These are phyloP conservation scores for Rhegmatorhina hoffmannsi DNA, from an alignment of 2,113 vertebrate genomes.

Conservation along the genomic window DNA sequence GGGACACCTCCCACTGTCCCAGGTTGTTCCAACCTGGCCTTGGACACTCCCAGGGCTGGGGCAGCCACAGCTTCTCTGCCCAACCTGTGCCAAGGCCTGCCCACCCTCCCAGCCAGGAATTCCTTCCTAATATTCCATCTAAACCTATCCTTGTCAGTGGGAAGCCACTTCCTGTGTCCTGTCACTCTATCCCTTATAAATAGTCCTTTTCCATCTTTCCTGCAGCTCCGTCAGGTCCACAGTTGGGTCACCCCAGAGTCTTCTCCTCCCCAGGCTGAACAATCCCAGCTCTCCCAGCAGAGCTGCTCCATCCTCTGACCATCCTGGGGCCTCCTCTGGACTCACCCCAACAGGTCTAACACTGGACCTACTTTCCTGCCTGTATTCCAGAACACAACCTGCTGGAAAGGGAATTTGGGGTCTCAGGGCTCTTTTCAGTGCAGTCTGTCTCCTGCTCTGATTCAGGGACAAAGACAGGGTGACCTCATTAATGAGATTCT, in stretches of 20 bases:
- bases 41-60: not conserved
- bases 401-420: not conserved
- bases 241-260: not conserved
- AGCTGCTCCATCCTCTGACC: not conserved
- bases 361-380: not conserved
- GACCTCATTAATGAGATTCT: not conserved
- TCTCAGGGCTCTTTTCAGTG: not conserved
- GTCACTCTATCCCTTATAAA: not conserved
- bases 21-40: not conserved
- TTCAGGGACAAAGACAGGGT: not conserved
- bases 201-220: not conserved
- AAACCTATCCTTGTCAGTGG: not conserved
- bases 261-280: not conserved
- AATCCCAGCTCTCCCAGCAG: not conserved
- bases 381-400: not conserved
- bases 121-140: not conserved
- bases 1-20: not conserved
- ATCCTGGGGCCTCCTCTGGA: not conserved
- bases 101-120: accelerated
- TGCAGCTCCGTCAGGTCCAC: not conserved
- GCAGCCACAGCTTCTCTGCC: not conserved
- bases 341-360: not conserved
- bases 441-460: not conserved
- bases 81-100: not conserved
- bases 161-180: not conserved